phyloP scores from a whole-genome alignment of 2,888 invertebrate species.

The Callinectes sapidus region DNA sequence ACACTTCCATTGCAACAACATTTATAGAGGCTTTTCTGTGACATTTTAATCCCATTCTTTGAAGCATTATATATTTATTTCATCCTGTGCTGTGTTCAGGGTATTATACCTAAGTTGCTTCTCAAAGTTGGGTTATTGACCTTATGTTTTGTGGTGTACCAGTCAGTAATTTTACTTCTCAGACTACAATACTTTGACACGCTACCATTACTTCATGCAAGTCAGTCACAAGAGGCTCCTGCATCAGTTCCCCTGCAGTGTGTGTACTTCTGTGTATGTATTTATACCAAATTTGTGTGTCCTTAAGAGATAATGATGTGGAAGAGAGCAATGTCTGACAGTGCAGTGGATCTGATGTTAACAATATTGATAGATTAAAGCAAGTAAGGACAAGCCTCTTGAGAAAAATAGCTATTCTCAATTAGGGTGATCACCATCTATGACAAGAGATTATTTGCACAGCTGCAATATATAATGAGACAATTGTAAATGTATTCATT shows the following conservation, averaged over 20 bases:
- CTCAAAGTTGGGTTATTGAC: neutral
- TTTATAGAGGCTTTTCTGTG: neutral
- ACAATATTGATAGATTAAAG: neutral
- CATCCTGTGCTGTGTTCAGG: neutral
- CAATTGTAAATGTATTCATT: too few species aligned
- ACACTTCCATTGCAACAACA: neutral
- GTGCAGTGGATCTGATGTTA: neutral
- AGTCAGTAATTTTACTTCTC: neutral
- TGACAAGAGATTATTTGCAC: too few species aligned
- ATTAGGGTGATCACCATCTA: too few species aligned
- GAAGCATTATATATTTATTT: neutral
- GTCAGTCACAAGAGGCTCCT: neutral
- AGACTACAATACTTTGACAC: neutral
- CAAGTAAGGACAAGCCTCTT: neutral
- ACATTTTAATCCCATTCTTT: neutral
- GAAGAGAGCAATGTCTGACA: neutral
- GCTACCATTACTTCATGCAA: neutral
- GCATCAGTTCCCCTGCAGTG: neutral
- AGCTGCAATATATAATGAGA: too few species aligned
- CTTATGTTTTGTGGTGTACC: too few species aligned
- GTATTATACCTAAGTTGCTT: neutral
- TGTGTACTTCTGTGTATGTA: neutral
- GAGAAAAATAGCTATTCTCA: neutral
- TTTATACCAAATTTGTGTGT: neutral
- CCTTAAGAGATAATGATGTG: neutral